Evolutionary conservation across 2,113 vertebrate species (phyloP).

Genomic region (Toxotes jaculatrix): DNA sequence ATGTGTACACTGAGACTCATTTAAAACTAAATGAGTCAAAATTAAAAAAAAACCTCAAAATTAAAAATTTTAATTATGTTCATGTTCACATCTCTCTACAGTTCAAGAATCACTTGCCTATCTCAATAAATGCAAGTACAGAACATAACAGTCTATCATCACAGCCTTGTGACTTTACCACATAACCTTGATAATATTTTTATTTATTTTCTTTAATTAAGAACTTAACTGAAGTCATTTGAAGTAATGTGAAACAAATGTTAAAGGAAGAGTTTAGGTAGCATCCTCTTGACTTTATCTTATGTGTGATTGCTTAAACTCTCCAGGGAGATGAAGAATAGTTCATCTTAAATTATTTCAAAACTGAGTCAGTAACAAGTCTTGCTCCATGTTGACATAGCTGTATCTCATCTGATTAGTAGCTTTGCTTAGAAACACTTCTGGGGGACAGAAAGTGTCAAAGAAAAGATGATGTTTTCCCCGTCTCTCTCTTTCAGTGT

Average conservation of each 20-base stretch:
- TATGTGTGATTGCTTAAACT: not conserved
- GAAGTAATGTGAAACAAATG: not conserved
- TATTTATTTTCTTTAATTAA: not conserved
- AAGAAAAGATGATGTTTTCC: constrained; percentile 58
- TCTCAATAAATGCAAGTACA: not conserved
- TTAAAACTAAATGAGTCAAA: too few species aligned
- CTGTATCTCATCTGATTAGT: constrained; percentile 34
- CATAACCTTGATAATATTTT: not conserved
- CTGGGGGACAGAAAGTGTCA: constrained; percentile 48
- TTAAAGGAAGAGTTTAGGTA: not conserved
- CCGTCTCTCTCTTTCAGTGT: constrained; percentile 34
- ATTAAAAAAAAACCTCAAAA: too few species aligned
- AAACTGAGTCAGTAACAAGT: constrained; percentile 20
- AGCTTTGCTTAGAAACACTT: constrained; percentile 37
- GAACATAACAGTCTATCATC: not conserved
- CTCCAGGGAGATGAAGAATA: constrained; percentile 12
- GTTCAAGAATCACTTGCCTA: not conserved
- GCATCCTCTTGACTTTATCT: not conserved
- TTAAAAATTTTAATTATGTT: too few species aligned
- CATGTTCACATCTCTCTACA: not conserved
- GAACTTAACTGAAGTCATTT: not conserved
- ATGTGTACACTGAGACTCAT: not conserved
- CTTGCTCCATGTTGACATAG: constrained; percentile 15
- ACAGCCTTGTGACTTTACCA: constrained; percentile 2
- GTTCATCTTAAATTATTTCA: constrained; percentile 19